These are phyloP conservation scores for Turritopsis rubra DNA, from an alignment of 30 jellyfish, hydroid and myxozoan genomes.

Conservation along the genomic window DNA sequence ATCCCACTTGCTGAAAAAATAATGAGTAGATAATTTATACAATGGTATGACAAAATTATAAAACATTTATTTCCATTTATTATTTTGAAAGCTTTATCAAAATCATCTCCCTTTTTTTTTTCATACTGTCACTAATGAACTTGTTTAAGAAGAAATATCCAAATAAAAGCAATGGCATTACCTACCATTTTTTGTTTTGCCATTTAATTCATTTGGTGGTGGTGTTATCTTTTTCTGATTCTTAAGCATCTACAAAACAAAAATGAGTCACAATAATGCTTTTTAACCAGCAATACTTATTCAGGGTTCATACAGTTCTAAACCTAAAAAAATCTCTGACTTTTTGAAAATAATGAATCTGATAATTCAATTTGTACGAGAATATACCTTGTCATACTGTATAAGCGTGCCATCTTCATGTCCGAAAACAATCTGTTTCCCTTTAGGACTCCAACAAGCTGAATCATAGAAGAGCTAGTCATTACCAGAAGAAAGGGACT, in stretches of 20 bases:
- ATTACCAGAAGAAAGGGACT: no score
- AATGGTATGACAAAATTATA: no score
- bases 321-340: no score
- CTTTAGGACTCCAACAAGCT: slow-evolving; percentile 92
- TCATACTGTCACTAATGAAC: no score
- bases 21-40: neutral
- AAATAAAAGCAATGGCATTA: neutral
- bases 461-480: neutral
- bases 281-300: no score
- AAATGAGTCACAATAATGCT: no score
- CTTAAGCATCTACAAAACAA: slow-evolving; percentile 12
- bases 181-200: slow-evolving; percentile 40
- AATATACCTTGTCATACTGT: slow-evolving; percentile 66
- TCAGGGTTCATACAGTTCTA: no score
- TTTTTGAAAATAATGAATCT: no score
- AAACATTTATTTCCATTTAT: no score
- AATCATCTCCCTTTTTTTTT: no score
- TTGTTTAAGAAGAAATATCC: no score
- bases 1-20: slow-evolving; percentile 57
- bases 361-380: neutral
- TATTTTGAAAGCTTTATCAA: no score
- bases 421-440: slow-evolving; percentile 67
- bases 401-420: slow-evolving; percentile 64
- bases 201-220: slow-evolving; percentile 41
- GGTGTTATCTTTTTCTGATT: slow-evolving; percentile 48